phyloP scores from a whole-genome alignment of 2,113 vertebrate genomes.

The Aplodontia rufa region DNA sequence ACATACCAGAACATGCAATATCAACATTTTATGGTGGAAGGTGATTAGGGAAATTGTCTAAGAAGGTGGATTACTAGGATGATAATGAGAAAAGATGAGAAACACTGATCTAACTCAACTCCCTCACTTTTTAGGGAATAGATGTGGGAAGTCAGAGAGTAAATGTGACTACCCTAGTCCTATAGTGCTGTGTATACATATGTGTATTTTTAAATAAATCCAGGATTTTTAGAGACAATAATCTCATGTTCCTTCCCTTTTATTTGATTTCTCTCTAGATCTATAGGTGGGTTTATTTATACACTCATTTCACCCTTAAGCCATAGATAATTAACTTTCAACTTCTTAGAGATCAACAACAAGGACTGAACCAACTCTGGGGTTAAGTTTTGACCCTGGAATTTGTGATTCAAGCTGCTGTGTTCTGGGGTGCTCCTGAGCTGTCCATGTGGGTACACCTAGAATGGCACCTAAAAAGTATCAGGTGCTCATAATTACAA shows the following conservation, averaged over 20 bases:
- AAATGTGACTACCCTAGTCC: background rate
- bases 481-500: background rate
- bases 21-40: background rate
- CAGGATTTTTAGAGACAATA: background rate
- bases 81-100: background rate
- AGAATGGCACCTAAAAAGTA: background rate
- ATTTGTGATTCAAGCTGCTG: background rate
- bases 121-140: background rate
- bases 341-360: background rate
- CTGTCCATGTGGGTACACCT: background rate
- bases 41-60: background rate
- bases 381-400: background rate
- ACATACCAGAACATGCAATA: background rate
- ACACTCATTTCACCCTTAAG: background rate
- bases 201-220: background rate
- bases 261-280: background rate
- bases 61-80: background rate
- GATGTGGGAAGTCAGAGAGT: background rate
- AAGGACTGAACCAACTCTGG: background rate
- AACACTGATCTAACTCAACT: background rate
- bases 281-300: background rate
- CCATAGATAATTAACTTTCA: background rate
- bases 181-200: background rate
- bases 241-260: background rate
- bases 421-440: background rate